Evolutionary conservation across 2,797 vertebrate species (phyloP).

Genomic region (Lindbergichthys nudifrons): DNA sequence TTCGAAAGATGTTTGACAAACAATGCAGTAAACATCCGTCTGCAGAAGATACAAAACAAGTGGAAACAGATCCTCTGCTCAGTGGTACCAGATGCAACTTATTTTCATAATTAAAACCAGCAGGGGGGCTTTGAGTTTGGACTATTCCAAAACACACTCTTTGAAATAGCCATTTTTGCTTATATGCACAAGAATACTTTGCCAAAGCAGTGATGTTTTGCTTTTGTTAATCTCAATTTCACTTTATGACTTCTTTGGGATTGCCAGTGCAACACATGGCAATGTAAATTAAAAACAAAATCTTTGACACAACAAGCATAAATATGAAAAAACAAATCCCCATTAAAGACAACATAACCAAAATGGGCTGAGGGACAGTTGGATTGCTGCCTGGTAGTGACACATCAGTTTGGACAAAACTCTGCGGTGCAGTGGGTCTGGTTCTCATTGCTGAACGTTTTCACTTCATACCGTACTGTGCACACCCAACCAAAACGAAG

Average conservation of each 20-base stretch:
- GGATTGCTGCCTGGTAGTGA: constrained; percentile 42
- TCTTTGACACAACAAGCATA: constrained; percentile 13
- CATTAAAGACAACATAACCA: constrained; percentile 11
- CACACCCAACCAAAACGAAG: constrained; percentile 24
- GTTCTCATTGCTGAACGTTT: constrained; percentile 54
- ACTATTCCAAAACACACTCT: constrained; percentile 32
- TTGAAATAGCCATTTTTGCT: constrained; percentile 23
- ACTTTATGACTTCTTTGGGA: constrained; percentile 26
- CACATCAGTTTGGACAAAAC: constrained; percentile 38
- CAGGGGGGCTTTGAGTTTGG: constrained; percentile 35
- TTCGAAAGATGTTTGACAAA: constrained; percentile 50
- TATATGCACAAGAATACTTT: background rate
- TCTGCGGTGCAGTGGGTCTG: constrained; percentile 37
- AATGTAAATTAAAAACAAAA: constrained; percentile 37
- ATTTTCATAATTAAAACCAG: constrained; percentile 71
- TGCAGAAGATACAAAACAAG: constrained; percentile 40
- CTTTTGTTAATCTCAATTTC: constrained; percentile 33
- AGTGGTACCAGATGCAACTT: constrained; percentile 52
- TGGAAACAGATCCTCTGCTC: constrained; percentile 56
- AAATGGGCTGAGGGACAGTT: constrained; percentile 36
- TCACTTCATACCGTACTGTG: constrained; percentile 41
- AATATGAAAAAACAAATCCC: constrained; percentile 36
- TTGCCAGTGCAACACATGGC: constrained; percentile 10
- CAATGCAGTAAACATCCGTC: constrained; percentile 58
- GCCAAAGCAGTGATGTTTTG: constrained; percentile 29